Evolutionary conservation across 2,888 invertebrate genomes (phyloP), one percentile per base, ranked within the genome.

Genomic region (Eupithecia subfuscata): DNA sequence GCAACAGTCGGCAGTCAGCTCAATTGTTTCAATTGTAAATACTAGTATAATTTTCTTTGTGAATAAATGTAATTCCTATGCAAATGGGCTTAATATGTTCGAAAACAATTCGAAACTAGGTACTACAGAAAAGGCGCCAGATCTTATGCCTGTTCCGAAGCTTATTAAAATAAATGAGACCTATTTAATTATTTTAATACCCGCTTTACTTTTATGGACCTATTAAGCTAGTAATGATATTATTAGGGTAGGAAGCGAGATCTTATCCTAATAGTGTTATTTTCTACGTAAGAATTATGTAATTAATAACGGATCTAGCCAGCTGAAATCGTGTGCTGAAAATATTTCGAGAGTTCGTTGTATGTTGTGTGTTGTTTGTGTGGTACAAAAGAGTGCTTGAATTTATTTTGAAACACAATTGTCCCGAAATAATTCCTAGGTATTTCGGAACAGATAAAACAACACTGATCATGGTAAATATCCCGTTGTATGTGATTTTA

Each of bases 171-270:
- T 68, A 68, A 43, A 12, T 52, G 37, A 67, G 56, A 65, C 40
- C 40, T 37, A 65, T 34, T 68, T 71, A 43, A 68, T 70, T 74
- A 74, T 71, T 75, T 63, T 25, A 75, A 37, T 71, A 75, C 22
- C 60, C 68, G 45, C 71, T 71, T 75, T 70, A 71, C 14, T 75
- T 75, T 75, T 74, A 70, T 74, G 34, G 68, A 37, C 43, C 65
- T 56, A 34, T 43, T 70, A 67, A 18, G 74, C 67, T 56, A 34
- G 65, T n/a, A 65, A 67, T 68, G 43, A 68, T 7, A 43, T 68
- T 43, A 68, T 43, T 12, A 60, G 25, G 22, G 25, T 18, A 22
- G 43, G 22, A 43, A 70, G 16, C 9, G n/a, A 65, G 65, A 56
- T 74, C 43, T 56, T 52, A 65, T 74, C 64, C 68, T 8, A n/a